Base-by-base conservation (phyloP, 2,797 vertebrate species). In the Thamnophis elegans region DNA sequence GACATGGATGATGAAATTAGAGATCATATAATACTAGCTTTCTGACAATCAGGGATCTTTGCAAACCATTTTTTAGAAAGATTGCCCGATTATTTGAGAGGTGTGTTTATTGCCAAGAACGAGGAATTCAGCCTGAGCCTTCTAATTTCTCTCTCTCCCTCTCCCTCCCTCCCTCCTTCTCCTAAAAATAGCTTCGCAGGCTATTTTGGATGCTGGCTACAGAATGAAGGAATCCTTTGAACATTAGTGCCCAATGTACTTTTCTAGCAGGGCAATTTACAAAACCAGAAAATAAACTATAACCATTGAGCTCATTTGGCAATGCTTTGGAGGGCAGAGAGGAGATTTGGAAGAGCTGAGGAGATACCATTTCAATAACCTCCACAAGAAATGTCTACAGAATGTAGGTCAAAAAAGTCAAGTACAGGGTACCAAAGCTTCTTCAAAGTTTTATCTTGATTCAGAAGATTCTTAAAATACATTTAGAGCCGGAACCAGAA, bases 121-220 rank as follows among this genome's bases (percentile, higher is more conserved):
- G 91, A 93, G 92, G 95, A 94, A 62, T 95, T 95, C 92, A 78
- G 93, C 68, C 94, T 32, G 3, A 0, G 0, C 91, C 58, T 58
- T 92, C 85, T 96, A 93, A 87, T 92, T 93, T 87, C 93, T 93
- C n/a, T 73, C 65, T 68, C 60, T 73, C 65, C 68, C 60, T 4
- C 93, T 87, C 94, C 93, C 18, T 78, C 60, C 0, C 93, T 87
- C 94, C 93, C 18, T 78, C 20, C 42, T 92, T 88, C 93, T 90
- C 91, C 88, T 94, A 96, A 96, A 96, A 97, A 97, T 97, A 96
- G 93, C 94, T 94, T 91, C 89, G 89, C 93, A 90, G 95, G 92
- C 94, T 97, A 96, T 97, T 96, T 96, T 95, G 96, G 95, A 95
- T 92, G 4, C 85, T 4, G 25, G 47, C 58, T 53, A 58, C 20